Evolutionary conservation across 2,797 vertebrate species (phyloP), one percentile per base, ranked within the genome.

Genomic region (Girardinus metallicus): DNA sequence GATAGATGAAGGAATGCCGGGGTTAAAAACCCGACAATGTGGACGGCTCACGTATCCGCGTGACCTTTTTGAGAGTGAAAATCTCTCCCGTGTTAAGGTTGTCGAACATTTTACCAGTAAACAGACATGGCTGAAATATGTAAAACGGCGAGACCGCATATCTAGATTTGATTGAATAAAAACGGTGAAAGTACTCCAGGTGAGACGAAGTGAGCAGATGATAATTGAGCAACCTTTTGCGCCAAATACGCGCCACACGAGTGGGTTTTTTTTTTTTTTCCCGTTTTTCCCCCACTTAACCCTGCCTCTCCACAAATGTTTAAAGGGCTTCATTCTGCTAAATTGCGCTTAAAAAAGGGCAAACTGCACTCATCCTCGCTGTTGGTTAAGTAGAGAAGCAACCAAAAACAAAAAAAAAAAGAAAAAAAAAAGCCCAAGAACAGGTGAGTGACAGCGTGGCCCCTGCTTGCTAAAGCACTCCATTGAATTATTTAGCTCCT

Each of bases 401-500:
- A 71, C 41, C n/a, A 39, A 1, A 29, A 53, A 79, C 74, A 88
- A 76, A 79, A 73, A 84, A 68, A 88, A 76, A 77, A 75, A 84
- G 68, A 46, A 74, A 21, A 36, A 23, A 82, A 72, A 76, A 75
- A 64, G 29, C 15, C 60, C 3, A 13, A 55, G 43, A 80, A 76
- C 26, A n/a, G 81, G 73, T 81, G 91, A 88, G 79, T 85, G 90
- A 88, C 89, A 89, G 83, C 16, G 26, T 80, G 79, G 83, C 73
- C 73, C 55, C 76, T 34, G 80, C 16, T 21, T 43, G 78, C 84
- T 85, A 76, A 90, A 87, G 87, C 79, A 53, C 60, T 75, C 53
- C 49, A 83, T 46, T 86, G 81, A 86, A 92, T 91, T 88, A 92
- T 91, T 90, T 88, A 91, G 80, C 82, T 87, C 77, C 85, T 93